Conservation (phyloP, 2,888 invertebrate genomes). For the Silvanus unidentatus region DNA sequence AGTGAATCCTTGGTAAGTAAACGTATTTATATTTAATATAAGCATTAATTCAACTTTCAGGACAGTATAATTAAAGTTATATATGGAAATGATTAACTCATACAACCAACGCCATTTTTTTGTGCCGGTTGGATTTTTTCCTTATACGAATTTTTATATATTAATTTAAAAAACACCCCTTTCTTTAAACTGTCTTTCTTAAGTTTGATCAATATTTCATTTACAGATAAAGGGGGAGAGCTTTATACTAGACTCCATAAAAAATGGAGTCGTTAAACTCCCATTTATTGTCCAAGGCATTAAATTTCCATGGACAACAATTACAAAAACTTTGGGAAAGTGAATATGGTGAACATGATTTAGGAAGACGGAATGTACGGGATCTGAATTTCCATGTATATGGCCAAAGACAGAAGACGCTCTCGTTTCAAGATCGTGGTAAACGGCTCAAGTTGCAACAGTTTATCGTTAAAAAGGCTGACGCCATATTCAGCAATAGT, state of each 20-base stretch:
- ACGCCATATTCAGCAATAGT: slow-evolving; percentile 63
- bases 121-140: no score
- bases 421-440: slow-evolving; percentile 77
- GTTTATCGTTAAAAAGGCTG: slow-evolving; percentile 81
- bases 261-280: slow-evolving; percentile 51
- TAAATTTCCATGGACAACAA: slow-evolving; percentile 83
- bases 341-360: slow-evolving; percentile 72
- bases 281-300: slow-evolving; percentile 60
- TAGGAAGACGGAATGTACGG: slow-evolving; percentile 56
- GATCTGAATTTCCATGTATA: slow-evolving; percentile 68
- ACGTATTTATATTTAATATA: no score
- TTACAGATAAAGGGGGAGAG: no score
- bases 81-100: no score
- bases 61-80: no score
- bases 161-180: neutral
- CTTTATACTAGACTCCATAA: no score
- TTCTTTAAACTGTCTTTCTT: neutral
- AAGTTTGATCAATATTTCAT: neutral
- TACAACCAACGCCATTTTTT: no score
- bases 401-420: slow-evolving; percentile 71
- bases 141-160: no score
- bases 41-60: no score
- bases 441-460: slow-evolving; percentile 79
- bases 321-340: slow-evolving; percentile 84
- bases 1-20: no score